These are phyloP conservation scores for Pandion haliaetus DNA, from an alignment of 2,113 vertebrate species.

Conservation along the genomic window DNA sequence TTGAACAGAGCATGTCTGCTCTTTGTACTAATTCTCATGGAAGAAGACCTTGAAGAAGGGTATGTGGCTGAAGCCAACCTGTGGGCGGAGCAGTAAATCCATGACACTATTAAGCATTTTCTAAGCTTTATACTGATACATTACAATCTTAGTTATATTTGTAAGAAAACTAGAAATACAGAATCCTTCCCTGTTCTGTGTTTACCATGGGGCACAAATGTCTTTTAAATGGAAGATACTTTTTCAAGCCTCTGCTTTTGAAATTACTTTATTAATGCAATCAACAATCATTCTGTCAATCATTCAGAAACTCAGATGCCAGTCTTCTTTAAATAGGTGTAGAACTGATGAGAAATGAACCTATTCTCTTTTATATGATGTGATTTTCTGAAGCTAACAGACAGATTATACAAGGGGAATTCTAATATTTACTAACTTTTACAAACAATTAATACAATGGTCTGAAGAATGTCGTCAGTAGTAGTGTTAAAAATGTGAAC, in stretches of 20 bases:
- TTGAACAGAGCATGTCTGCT: neutral
- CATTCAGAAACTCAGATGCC: neutral
- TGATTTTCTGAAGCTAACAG: neutral
- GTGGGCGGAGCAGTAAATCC: conserved; percentile 4
- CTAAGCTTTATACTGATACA: neutral
- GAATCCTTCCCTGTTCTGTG: neutral
- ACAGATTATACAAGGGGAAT: neutral
- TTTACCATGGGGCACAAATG: neutral
- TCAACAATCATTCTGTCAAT: neutral
- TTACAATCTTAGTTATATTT: neutral
- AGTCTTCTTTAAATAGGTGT: neutral
- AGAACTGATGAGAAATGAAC: neutral
- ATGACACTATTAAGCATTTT: neutral
- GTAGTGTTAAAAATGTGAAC: neutral
- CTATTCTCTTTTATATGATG: neutral
- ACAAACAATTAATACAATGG: neutral
- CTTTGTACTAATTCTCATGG: neutral
- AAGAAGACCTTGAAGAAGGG: conserved; percentile 43
- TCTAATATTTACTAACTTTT: neutral
- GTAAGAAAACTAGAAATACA: neutral
- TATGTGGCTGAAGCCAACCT: neutral
- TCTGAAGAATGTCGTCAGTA: neutral
- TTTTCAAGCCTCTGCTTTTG: neutral
- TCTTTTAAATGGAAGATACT: neutral
- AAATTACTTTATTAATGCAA: neutral